phyloP scores from a whole-genome alignment of 2,797 vertebrate genomes.

The Premnoplex brunnescens region DNA sequence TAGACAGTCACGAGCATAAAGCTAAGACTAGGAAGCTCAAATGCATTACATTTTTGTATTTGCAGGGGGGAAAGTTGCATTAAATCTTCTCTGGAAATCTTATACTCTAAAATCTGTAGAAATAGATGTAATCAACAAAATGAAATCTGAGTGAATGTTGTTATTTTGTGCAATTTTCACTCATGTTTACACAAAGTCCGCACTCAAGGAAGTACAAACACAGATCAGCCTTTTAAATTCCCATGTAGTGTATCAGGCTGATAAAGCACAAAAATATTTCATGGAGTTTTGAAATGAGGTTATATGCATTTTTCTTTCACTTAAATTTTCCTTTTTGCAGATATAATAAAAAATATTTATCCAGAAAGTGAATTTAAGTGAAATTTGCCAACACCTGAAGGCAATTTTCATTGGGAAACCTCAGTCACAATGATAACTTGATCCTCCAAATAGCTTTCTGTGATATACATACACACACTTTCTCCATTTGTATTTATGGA shows the following conservation, averaged over 20 bases:
- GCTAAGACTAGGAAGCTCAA: background rate
- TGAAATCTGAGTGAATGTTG: background rate
- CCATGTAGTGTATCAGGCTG: background rate
- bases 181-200: background rate
- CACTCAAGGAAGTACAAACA: background rate
- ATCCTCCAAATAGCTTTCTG: background rate
- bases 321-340: background rate
- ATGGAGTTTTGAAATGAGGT: background rate
- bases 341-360: background rate
- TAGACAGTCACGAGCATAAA: background rate
- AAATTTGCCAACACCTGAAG: background rate
- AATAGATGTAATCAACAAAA: background rate
- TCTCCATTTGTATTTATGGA: background rate
- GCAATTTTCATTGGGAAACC: background rate
- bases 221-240: background rate
- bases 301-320: background rate
- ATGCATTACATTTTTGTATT: background rate
- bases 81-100: background rate
- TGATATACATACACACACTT: rapidly evolving
- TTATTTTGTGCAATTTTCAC: background rate
- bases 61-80: rapidly evolving
- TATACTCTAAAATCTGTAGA: background rate
- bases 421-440: background rate
- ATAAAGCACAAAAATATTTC: background rate
- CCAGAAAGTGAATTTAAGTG: background rate